Conservation (phyloP, 1,140 invertebrate genomes). For the Pectinophora gossypiella region DNA sequence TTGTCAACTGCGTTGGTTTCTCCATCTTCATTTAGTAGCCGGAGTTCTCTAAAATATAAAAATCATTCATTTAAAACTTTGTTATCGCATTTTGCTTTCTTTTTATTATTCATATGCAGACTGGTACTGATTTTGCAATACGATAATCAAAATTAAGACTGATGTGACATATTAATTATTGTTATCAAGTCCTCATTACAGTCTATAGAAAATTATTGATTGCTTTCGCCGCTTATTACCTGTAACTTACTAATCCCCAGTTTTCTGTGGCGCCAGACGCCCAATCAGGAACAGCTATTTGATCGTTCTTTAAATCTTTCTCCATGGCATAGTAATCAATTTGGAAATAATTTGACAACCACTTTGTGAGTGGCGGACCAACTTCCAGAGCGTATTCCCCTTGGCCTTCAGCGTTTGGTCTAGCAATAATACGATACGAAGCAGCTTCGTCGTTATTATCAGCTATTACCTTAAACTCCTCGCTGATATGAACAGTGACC, state of each 20-base stretch:
- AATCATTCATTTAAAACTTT: background rate
- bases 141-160: too few relatives aligned
- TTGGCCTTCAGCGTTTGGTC: constrained; percentile 80
- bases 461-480: constrained; percentile 82
- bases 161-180: too few relatives aligned
- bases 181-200: too few relatives aligned
- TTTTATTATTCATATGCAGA: too few relatives aligned
- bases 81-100: background rate
- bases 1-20: constrained; percentile 54
- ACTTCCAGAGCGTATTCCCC: constrained; percentile 77
- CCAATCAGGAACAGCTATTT: constrained; percentile 84
- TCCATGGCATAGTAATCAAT: constrained; percentile 59
- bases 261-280: constrained; percentile 83
- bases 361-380: constrained; percentile 61
- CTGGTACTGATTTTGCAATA: too few relatives aligned
- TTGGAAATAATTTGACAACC: constrained; percentile 57
- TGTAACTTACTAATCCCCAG: constrained; percentile 83
- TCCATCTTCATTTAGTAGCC: constrained; percentile 50
- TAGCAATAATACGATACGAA: constrained; percentile 82
- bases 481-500: constrained; percentile 82
- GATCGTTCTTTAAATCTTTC: constrained; percentile 75
- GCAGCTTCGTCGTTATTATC: constrained; percentile 48
- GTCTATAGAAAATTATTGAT: too few relatives aligned
- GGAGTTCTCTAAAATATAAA: constrained; percentile 38
- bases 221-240: too few relatives aligned